Base-by-base conservation (phyloP, 2,888 invertebrate genomes). In the Pyrgus malvae region DNA sequence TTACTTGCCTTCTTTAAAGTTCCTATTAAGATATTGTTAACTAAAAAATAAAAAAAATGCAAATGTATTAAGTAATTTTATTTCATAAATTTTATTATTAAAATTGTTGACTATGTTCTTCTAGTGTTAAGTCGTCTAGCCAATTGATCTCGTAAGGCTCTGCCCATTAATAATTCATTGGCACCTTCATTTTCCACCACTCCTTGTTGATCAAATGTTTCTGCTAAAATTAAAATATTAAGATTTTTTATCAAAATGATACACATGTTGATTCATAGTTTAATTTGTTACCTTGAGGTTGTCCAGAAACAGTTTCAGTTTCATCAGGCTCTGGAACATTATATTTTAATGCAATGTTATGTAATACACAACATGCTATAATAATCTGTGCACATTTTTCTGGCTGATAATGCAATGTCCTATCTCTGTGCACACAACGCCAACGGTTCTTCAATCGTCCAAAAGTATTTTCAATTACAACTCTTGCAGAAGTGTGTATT, bases 281-380 rank as follows among this genome's bases (percentile, higher is more conserved):
- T 5, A 12, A 12, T 33, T 2, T 33, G 14, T 6, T 33, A 14
- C 12, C 33, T 33, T 33, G 4, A 12, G 14, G 12, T 33, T 33
- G n/a, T 49, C 19, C 49, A 12, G 40, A 40, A 17, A 49, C 19
- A 8, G 17, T 8, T 12, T 12, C 14, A 7, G 14, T 14, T 14
- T 38, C 48, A 25, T 38, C 48, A 2, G 48, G 48, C 8, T 48
- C 48, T 9, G 48, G 48, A 48, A 48, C 38, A 38, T 48, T 48
- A 17, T 48, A 48, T n/a, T 19, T 29, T 40, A 48, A 38, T 25
- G 48, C 48, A 27, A 49, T 49, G 16, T 35, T 35, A 35, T 35
- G 16, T 12, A 35, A n/a, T n/a, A 35, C 35, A 35, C 14, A 35
- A 14, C 35, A 35, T 5, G 35, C 16, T 14, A 14, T 1, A 16